Percentiles rank a stretch among this genome's conserved stretches.
These are phyloP conservation scores for Aptenodytes forsteri DNA, from an alignment of 2,113 vertebrate genomes.

Conservation along the genomic window DNA sequence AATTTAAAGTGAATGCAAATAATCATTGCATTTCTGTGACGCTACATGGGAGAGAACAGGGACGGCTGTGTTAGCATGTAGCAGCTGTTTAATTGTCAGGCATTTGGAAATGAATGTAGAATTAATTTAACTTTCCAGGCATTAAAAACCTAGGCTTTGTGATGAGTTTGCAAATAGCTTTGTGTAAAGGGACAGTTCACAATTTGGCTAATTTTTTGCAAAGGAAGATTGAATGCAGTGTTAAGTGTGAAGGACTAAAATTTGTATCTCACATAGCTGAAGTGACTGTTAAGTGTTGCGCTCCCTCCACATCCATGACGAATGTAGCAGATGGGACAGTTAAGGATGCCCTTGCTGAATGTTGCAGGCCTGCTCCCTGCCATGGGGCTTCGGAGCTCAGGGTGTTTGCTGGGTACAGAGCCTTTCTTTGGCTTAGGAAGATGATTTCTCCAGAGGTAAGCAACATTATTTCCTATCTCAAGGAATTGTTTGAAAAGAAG, in stretches of 20 bases:
- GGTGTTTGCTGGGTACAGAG: neutral
- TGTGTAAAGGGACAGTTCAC: neutral
- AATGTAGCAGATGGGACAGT: neutral
- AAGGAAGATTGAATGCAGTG: neutral
- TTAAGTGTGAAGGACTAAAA: neutral
- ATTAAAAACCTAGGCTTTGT: neutral
- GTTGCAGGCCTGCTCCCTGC: neutral
- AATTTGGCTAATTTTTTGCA: neutral
- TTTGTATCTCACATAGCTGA: rapidly evolving
- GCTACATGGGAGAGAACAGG: neutral
- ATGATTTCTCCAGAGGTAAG: neutral
- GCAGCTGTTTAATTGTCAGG: neutral
- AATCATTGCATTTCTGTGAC: neutral
- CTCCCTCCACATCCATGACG: rapidly evolving
- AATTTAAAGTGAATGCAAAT: neutral
- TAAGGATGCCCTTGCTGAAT: neutral
- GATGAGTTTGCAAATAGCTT: neutral
- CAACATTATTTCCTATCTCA: neutral
- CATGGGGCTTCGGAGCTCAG: rapidly evolving
- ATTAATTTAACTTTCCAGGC: neutral
- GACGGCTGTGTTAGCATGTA: neutral
- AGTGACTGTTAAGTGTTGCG: neutral
- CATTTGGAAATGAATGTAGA: neutral
- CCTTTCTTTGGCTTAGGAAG: neutral
- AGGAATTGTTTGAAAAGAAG: neutral